Evolutionary conservation across 2,113 vertebrate genomes (phyloP), one percentile per base, ranked within the genome.

Genomic region (Pelecanoides urinatrix): DNA sequence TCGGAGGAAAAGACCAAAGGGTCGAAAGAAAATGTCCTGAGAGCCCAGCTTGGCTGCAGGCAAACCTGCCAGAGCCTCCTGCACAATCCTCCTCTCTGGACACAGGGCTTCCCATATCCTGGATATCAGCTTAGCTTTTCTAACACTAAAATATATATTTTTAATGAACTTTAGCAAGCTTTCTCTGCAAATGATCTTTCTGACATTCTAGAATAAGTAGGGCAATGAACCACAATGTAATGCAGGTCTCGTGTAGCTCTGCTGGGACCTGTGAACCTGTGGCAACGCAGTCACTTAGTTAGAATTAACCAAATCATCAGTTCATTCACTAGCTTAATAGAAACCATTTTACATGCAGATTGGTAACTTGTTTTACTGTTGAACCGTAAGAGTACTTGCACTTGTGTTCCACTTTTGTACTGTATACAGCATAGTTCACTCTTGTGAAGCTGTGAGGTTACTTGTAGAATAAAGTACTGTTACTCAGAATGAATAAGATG

Each of bases 141-240:
- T 72, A 59, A 68, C 68, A 56, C 65, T 77, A 74, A 89, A 91
- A 30, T 13, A 61, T 1, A 0, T 84, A 44, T 56, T 95, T 96
- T 96, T 91, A 92, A 92, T 85, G 65, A 82, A 47, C 27, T 68
- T 89, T 72, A 94, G 56, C 73, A 84, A 92, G 68, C 23, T 87
- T 85, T 91, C 55, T 61, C 89, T 91, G 61, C 56, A 94, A 94
- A 81, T 89, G 59, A 55, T 89, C 44, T 47, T 92, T 71, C 76
- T 90, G 76, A 68, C 49, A 36, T 75, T 82, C 40, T 90, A 56
- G 62, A 88, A 16, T 76, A 92, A 92, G 58, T 27, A 82, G 77
- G 50, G 66, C 58, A 79, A 91, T 93, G 96, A 95, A 94, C 95
- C 90, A 88, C 38, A 65, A 25, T 3, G 42, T 68, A 79, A 45